phyloP scores from a whole-genome alignment of 2,113 vertebrate species.

The Corydoras sp. region DNA sequence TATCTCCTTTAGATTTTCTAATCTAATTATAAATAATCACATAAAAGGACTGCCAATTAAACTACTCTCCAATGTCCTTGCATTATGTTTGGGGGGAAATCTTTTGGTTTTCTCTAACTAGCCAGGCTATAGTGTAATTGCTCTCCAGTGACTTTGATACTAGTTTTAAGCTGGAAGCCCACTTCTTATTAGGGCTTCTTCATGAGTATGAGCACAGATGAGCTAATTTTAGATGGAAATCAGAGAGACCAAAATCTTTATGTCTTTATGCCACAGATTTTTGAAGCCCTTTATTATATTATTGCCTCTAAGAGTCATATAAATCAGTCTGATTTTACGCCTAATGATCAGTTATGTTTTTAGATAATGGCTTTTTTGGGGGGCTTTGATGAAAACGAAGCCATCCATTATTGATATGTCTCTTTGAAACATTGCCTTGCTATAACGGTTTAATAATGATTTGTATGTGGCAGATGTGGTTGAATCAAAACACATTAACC shows the following conservation, averaged over 20 bases:
- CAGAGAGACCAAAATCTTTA: conserved; percentile 8
- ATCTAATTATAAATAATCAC: conserved; percentile 74
- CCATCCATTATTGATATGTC: conserved; percentile 22
- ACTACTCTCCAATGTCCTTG: conserved; percentile 67
- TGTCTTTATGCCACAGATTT: conserved; percentile 14
- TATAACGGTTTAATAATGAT: neutral
- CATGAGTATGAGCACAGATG: conserved; percentile 20
- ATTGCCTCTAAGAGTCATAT: neutral
- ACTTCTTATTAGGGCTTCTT: conserved; percentile 60
- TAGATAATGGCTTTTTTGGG: conserved; percentile 16
- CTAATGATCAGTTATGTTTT: conserved; percentile 14
- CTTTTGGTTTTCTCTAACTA: conserved; percentile 67
- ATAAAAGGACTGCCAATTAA: conserved; percentile 69
- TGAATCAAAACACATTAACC: neutral
- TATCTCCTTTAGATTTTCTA: conserved; percentile 64
- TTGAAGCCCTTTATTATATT: conserved; percentile 2
- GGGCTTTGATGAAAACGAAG: conserved; percentile 2
- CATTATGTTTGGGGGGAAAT: conserved; percentile 53
- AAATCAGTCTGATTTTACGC: conserved; percentile 5
- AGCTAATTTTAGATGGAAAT: conserved; percentile 23
- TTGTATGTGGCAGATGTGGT: neutral
- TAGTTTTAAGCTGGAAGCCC: conserved; percentile 64
- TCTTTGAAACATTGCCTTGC: neutral
- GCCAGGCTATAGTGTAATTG: conserved; percentile 69
- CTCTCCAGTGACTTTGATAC: conserved; percentile 71